Conservation (phyloP, 2,888 invertebrate genomes). For the Xestia c-nigrum region DNA sequence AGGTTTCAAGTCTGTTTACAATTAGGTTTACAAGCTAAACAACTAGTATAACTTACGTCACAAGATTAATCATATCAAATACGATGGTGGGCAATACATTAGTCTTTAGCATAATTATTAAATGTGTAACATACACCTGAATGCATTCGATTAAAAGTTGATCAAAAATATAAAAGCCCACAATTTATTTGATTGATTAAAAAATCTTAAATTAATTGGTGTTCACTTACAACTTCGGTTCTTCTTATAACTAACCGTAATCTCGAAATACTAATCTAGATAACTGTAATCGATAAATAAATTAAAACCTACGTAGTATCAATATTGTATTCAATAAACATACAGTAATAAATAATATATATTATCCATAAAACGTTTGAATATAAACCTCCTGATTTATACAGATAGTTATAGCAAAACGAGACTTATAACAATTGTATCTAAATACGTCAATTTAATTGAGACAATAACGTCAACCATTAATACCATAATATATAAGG, state of each 20-base stretch:
- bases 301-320: slow-evolving; percentile 65
- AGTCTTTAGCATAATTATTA: slow-evolving; percentile 4
- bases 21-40: slow-evolving; percentile 62
- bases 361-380: slow-evolving; percentile 51
- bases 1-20: slow-evolving; percentile 79
- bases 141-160: slow-evolving; percentile 23
- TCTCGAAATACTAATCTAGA: slow-evolving; percentile 56
- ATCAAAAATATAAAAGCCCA: slow-evolving; percentile 47
- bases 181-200: slow-evolving; percentile 44
- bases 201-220: slow-evolving; percentile 77
- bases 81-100: slow-evolving; percentile 42
- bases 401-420: slow-evolving; percentile 49
- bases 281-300: slow-evolving; percentile 63
- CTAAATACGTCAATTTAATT: slow-evolving; percentile 66
- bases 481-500: slow-evolving; percentile 61
- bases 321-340: slow-evolving; percentile 59
- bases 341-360: slow-evolving; percentile 64
- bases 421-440: slow-evolving; percentile 60
- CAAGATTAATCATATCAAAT: slow-evolving; percentile 44
- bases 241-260: slow-evolving; percentile 59
- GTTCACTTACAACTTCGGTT: slow-evolving; percentile 78
- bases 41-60: slow-evolving; percentile 55
- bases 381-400: slow-evolving; percentile 48
- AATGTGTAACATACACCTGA: slow-evolving; percentile 9
- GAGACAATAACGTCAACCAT: slow-evolving; percentile 64